These are phyloP conservation scores for Macrostomum cliftonense DNA, from an alignment of 2,888 invertebrate species.

Conservation along the genomic window DNA sequence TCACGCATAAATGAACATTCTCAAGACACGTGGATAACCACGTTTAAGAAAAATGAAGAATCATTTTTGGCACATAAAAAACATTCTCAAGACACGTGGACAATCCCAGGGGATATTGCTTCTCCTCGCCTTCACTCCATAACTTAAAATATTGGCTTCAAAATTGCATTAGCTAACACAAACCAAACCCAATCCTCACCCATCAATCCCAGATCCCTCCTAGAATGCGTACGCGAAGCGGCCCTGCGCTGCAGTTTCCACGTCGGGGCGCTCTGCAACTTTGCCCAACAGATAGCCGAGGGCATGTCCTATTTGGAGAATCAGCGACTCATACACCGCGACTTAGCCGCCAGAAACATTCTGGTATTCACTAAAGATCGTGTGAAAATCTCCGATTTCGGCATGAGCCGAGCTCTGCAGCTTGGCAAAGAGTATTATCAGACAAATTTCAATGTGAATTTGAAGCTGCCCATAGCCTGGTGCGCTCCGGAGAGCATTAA, in stretches of 20 bases:
- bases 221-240: slow-evolving; percentile 85
- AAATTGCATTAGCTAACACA: no score
- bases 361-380: slow-evolving; percentile 84
- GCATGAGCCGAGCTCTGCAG: slow-evolving; percentile 76
- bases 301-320: slow-evolving; percentile 93
- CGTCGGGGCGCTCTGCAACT: slow-evolving; percentile 74
- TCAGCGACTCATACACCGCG: slow-evolving; percentile 85
- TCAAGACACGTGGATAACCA: no score
- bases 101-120: no score
- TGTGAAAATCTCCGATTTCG: slow-evolving; percentile 92
- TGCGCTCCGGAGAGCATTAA: slow-evolving; percentile 95
- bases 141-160: no score
- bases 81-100: no score
- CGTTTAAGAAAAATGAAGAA: no score
- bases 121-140: no score
- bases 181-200: no score
- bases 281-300: slow-evolving; percentile 81
- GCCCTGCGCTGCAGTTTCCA: slow-evolving; percentile 73
- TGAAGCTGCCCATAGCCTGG: slow-evolving; percentile 94
- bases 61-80: no score
- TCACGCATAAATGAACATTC: no score
- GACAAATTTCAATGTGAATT: slow-evolving; percentile 85
- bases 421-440: slow-evolving; percentile 97
- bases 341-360: slow-evolving; percentile 88
- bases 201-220: slow-evolving; percentile 47